phyloP scores from a whole-genome alignment of 1,140 invertebrate species.

The Drosophila nannoptera region DNA sequence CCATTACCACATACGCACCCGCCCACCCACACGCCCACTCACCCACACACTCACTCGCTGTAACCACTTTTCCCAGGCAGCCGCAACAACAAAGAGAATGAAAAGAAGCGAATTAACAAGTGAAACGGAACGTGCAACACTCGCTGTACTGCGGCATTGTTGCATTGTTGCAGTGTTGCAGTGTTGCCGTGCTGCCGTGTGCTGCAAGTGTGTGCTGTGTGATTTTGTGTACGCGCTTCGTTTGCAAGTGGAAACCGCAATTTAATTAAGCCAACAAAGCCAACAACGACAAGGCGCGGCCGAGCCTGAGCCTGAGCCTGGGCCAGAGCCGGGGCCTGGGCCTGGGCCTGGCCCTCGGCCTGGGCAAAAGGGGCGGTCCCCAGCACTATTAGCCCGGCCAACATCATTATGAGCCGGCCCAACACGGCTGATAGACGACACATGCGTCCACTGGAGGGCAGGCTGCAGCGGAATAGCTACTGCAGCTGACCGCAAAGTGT shows the following conservation, averaged over 20 bases:
- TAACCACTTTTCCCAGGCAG: neutral
- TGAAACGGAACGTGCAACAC: conserved; percentile 28
- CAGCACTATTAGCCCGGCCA: conserved; percentile 29
- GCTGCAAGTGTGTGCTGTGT: conserved; percentile 32
- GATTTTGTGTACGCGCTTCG: conserved; percentile 76
- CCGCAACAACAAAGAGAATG: conserved; percentile 7
- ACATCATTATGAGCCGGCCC: conserved; percentile 21
- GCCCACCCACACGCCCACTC: neutral
- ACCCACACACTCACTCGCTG: neutral
- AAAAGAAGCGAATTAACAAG: conserved; percentile 34
- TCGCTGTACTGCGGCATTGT: neutral
- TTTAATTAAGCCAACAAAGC: conserved; percentile 76
- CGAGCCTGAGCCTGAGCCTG: no score
- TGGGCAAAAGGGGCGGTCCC: neutral
- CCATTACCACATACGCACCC: conserved; percentile 31
- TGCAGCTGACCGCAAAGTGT: conserved; percentile 5
- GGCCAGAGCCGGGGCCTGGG: no score
- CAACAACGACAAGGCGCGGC: conserved; percentile 19
- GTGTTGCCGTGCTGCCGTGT: neutral
- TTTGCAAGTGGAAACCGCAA: conserved; percentile 74
- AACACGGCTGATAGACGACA: conserved; percentile 1
- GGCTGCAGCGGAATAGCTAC: neutral
- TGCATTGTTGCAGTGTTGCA: conserved; percentile 31
- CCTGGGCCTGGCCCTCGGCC: no score
- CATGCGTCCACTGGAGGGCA: neutral